Percentiles rank a stretch among this genome's conserved stretches.
Evolutionary conservation across 2,113 vertebrate species (phyloP).

Genomic region (Grammatotria lemairii): DNA sequence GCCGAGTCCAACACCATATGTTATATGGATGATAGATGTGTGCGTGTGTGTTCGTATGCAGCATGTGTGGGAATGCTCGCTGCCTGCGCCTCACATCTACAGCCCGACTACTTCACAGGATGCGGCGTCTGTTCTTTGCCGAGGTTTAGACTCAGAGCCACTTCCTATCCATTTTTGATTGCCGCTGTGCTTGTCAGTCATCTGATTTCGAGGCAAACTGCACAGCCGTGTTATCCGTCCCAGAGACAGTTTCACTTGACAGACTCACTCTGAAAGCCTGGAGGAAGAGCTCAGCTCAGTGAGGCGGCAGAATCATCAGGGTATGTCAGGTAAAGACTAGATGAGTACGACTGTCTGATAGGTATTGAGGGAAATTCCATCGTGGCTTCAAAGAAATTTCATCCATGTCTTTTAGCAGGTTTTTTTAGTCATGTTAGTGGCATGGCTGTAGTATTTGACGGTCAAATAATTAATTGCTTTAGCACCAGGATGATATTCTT

Average conservation of each 20-base stretch:
- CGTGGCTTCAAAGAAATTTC: background rate
- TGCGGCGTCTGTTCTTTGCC: background rate
- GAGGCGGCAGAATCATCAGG: slow-evolving; percentile 14
- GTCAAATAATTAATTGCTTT: background rate
- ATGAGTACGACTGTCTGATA: background rate
- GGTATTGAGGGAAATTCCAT: background rate
- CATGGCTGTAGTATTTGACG: background rate
- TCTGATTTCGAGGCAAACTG: background rate
- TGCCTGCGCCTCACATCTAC: background rate
- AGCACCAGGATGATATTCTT: background rate
- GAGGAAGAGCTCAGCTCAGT: slow-evolving; percentile 16
- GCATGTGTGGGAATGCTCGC: background rate
- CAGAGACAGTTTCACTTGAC: slow-evolving; percentile 40
- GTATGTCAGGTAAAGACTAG: slow-evolving; percentile 15
- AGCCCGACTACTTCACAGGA: background rate
- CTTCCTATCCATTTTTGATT: slow-evolving; percentile 34
- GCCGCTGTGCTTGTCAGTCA: slow-evolving; percentile 38
- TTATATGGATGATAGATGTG: background rate
- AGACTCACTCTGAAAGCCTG: slow-evolving; percentile 17
- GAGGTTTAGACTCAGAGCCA: background rate
- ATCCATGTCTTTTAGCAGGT: background rate
- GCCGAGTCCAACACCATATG: slow-evolving; percentile 11
- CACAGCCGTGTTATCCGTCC: slow-evolving; percentile 21
- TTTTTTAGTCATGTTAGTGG: background rate
- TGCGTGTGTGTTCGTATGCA: background rate